Evolutionary conservation across 2,888 invertebrate species (phyloP).

Genomic region (Enchytraeus crypticus): DNA sequence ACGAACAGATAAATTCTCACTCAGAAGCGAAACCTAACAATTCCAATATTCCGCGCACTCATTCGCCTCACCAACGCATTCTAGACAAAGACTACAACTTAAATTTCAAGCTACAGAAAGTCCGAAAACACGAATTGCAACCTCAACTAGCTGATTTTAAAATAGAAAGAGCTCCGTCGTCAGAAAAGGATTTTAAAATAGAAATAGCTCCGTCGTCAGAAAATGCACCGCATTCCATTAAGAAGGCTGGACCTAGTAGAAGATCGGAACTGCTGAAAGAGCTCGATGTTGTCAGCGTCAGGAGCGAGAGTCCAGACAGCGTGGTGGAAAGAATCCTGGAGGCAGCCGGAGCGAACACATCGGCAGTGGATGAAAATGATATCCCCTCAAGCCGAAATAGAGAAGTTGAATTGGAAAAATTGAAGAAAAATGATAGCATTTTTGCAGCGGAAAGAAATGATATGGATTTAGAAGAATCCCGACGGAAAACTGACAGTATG

Average conservation of each 20-base stretch:
- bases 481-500: too few relatives aligned
- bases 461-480: too few relatives aligned
- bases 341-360: not conserved
- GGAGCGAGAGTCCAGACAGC: slow-evolving; percentile 8
- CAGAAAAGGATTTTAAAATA: not conserved
- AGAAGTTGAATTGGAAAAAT: too few relatives aligned
- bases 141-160: not conserved
- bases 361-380: not conserved
- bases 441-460: too few relatives aligned
- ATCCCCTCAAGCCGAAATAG: too few relatives aligned
- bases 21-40: too few relatives aligned
- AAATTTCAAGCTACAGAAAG: not conserved
- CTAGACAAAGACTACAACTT: not conserved
- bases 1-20: too few relatives aligned
- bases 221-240: too few relatives aligned
- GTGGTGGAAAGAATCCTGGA: slow-evolving; percentile 4
- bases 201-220: not conserved
- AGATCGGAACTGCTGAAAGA: not conserved
- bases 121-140: not conserved
- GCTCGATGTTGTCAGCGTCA: not conserved
- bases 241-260: not conserved
- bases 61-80: not conserved
- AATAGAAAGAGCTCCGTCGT: not conserved
- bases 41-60: not conserved
- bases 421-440: too few relatives aligned